These are phyloP conservation scores for Cantharis rufa DNA, from an alignment of 2,888 invertebrate species.

Conservation along the genomic window DNA sequence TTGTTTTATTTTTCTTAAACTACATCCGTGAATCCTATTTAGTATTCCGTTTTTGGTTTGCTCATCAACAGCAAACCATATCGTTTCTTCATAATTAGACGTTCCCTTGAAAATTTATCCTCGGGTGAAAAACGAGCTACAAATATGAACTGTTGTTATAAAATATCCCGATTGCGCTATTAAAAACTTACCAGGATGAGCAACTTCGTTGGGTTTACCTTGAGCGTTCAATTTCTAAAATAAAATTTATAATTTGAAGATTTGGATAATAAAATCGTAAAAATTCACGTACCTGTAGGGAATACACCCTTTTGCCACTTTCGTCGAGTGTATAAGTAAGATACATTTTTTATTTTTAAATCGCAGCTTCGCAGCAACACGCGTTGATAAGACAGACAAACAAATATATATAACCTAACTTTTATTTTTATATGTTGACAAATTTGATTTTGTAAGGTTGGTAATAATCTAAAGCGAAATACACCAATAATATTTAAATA, in stretches of 20 bases:
- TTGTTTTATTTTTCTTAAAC: background rate
- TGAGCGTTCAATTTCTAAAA: slow-evolving; percentile 77
- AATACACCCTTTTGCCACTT: slow-evolving; percentile 81
- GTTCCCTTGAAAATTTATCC: slow-evolving; percentile 88
- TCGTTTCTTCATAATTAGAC: slow-evolving; percentile 86
- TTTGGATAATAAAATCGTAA: background rate
- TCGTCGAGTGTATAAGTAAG: slow-evolving; percentile 77
- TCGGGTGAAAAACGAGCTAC: slow-evolving; percentile 93
- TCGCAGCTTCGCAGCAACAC: background rate
- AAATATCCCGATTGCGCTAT: background rate
- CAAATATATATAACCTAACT: background rate
- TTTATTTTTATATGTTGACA: background rate
- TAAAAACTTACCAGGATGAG: slow-evolving; percentile 75
- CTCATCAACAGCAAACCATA: slow-evolving; percentile 87
- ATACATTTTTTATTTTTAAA: slow-evolving; percentile 63
- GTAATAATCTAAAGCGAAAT: background rate
- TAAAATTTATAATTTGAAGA: slow-evolving; percentile 37
- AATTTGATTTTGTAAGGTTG: background rate
- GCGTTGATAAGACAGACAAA: background rate
- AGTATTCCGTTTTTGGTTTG: slow-evolving; percentile 73
- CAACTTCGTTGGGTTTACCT: slow-evolving; percentile 83
- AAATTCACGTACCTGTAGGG: slow-evolving; percentile 70
- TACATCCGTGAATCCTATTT: slow-evolving; percentile 34
- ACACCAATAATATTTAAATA: background rate
- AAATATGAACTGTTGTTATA: slow-evolving; percentile 44